Base-by-base conservation (phyloP, 2,888 invertebrate genomes). In the Drosophila pegasa region DNA sequence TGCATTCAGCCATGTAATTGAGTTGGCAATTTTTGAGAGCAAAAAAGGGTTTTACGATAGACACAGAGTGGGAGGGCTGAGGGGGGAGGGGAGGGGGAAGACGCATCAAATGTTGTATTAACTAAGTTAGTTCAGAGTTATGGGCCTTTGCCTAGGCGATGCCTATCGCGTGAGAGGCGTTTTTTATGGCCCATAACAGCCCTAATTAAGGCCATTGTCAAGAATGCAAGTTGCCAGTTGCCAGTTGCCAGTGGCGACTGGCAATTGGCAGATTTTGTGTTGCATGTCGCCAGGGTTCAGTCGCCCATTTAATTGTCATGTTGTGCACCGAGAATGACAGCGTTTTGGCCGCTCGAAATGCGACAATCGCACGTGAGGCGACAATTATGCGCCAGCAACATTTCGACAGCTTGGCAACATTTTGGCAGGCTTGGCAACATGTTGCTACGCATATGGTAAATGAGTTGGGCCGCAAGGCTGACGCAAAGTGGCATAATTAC, bases 401-500 rank as follows among this genome's bases (percentile, higher is more conserved):
- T 54, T 51, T 31, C 7, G 2, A 9, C 25, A 5, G 43, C 55
- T n/a, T n/a, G 1, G 52, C 52, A 50, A 20, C 48, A 48, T 20
- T 12, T 2, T 1, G 7, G 7, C 4, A 5, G 3, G 40, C 47
- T 22, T 22, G n/a, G 38, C 51, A 29, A 41, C 54, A 74, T 74
- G 60, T 56, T 71, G 61, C 62, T 16, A 58, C 8, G 40, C 29
- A 35, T 59, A 37, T 68, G 61, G 63, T 76, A 60, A 78, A 77
- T 77, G 59, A 50, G 58, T 65, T 54, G 33, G 22, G 27, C 16
- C 35, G 31, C 38, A 41, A 66, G 69, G 51, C 68, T 78, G 87
- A 87, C 88, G 80, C 81, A 88, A 86, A 85, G 88, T 86, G 80
- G 81, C 83, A 81, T 90, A 90, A 90, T 90, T 89, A 90, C 88